phyloP scores from a whole-genome alignment of 1,140 invertebrate species.

The Drusus annulatus region DNA sequence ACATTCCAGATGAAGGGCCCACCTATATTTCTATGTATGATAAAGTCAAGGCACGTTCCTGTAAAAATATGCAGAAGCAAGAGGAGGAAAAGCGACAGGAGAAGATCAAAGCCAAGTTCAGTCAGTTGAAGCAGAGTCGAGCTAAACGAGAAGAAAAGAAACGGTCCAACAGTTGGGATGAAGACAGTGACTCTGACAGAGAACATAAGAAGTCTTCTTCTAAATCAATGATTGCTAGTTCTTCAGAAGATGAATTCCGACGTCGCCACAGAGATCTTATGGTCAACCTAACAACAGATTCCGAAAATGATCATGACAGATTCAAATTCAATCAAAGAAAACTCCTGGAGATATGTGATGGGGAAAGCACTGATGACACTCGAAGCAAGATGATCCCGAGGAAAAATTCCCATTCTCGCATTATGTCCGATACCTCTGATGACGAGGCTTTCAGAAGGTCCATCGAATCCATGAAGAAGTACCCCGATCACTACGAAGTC shows the following conservation, averaged over 20 bases:
- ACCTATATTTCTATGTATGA: conserved; percentile 98
- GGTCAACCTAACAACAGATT: conserved; percentile 61
- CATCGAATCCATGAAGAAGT: conserved; percentile 66
- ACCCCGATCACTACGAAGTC: conserved; percentile 57
- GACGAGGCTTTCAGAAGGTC: conserved; percentile 68
- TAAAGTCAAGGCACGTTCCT: conserved; percentile 96
- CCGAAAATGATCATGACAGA: conserved; percentile 66
- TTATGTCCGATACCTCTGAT: conserved; percentile 75
- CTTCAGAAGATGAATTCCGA: conserved; percentile 73
- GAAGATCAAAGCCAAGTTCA: conserved; percentile 91
- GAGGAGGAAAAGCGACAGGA: conserved; percentile 91
- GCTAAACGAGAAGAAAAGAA: conserved; percentile 91
- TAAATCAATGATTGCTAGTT: conserved; percentile 72
- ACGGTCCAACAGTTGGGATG: conserved; percentile 88
- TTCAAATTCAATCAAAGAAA: conserved; percentile 60
- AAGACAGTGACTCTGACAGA: conserved; percentile 79
- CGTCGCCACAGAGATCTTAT: conserved; percentile 63
- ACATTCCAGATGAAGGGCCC: conserved; percentile 90
- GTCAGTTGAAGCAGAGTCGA: conserved; percentile 88
- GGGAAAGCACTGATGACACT: conserved; percentile 66
- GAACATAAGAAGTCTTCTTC: conserved; percentile 65
- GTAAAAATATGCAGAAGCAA: conserved; percentile 92
- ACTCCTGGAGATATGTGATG: conserved; percentile 61
- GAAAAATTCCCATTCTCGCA: conserved; percentile 73
- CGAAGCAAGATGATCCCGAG: conserved; percentile 68